Base-by-base conservation (phyloP, 2,888 invertebrate genomes). In the Chaetoderma sp. region DNA sequence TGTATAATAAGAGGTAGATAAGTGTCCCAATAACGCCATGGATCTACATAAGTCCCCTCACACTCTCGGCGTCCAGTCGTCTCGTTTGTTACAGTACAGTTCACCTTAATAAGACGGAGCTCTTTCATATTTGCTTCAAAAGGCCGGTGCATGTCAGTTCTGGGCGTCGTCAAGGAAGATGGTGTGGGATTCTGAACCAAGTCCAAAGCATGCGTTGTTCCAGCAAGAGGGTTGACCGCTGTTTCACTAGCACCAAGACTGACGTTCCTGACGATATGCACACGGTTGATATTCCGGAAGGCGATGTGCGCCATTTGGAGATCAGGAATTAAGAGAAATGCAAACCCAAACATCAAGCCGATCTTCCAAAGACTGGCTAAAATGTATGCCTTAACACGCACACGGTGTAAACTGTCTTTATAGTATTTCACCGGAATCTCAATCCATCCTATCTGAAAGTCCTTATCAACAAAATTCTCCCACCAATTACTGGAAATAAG, bases 401-500 rank as follows among this genome's bases (percentile, higher is more conserved):
- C 70, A 4, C 72, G 67, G 58, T 81, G 75, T 23, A 81, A 63
- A 4, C 72, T 63, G 33, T 77, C 77, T 60, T 81, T 79, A 59
- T 68, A 73, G 42, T 64, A 56, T 63, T 75, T 73, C 21, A 75
- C 64, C 1, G 73, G 72, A 8, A 75, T 45, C 25, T 73, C 65
- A 6, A 73, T 39, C 36, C 67, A 71, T 21, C 75, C 73, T 1
- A 73, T 18, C 16, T 64, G 60, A 25, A 75, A 28, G 32, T 78
- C 72, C 58, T 81, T 78, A 45, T 84, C 84, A 4, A 92, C 89
- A 83, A 90, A 94, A 85, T 94, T 94, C 83, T 93, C 92, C 94
- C 94, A 94, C 93, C 94, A 95, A 25, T 92, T 92, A 50, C 91
- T 87, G 0, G 94, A 94, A 60, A 92, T 89, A 28, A 93, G 87